These are phyloP conservation scores for Callosobruchus maculatus DNA, from an alignment of 2,888 invertebrate species.

Conservation along the genomic window DNA sequence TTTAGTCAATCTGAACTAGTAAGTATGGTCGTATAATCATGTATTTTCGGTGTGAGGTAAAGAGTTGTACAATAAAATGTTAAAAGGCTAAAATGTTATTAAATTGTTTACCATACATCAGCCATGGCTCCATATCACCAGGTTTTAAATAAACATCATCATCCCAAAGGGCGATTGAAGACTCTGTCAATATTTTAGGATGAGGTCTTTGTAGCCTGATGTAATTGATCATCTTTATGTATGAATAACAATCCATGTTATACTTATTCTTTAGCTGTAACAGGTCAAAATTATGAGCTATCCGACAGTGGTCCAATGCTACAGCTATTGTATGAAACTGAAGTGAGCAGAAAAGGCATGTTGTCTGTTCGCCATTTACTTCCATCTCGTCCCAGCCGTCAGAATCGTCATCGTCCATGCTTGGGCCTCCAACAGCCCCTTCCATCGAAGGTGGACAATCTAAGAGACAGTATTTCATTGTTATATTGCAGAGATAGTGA, in stretches of 20 bases:
- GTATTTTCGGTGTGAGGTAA: too few species aligned
- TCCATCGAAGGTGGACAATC: constrained; percentile 12
- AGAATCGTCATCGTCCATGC: constrained; percentile 41
- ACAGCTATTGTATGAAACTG: constrained; percentile 59
- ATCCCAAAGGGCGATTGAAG: constrained; percentile 62
- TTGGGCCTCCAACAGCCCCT: constrained; percentile 9
- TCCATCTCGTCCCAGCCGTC: constrained; percentile 59
- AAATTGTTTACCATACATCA: constrained; percentile 70
- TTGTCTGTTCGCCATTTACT: constrained; percentile 48
- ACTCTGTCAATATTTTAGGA: constrained; percentile 53
- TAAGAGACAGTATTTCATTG: neutral
- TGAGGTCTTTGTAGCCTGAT: constrained; percentile 63
- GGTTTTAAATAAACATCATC: constrained; percentile 77
- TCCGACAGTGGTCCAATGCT: constrained; percentile 65
- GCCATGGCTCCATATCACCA: constrained; percentile 73
- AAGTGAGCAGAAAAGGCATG: constrained; percentile 72
- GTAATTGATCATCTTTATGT: constrained; percentile 78
- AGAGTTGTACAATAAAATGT: too few species aligned
- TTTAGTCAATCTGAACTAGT: too few species aligned
- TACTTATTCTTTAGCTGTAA: constrained; percentile 62
- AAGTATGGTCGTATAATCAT: too few species aligned
- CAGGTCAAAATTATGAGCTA: constrained; percentile 64
- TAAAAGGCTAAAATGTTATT: too few species aligned
- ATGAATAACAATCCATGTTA: constrained; percentile 78
- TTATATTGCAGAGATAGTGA: too few species aligned